Conservation (phyloP, 2,113 vertebrate species). For the Forbesichthys agassizii region DNA sequence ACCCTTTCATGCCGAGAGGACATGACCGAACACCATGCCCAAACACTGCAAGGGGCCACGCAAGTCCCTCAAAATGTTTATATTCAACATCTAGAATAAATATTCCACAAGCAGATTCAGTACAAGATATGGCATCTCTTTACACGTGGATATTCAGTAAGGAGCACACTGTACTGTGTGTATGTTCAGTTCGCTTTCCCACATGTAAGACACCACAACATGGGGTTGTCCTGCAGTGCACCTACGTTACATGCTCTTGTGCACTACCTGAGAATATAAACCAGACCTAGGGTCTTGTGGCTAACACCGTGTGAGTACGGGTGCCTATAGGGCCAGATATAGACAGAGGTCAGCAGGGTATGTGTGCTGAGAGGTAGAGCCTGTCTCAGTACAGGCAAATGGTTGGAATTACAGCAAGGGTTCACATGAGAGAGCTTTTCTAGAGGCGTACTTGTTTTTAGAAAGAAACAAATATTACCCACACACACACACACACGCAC, state of each 20-base stretch:
- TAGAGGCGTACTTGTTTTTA: no score
- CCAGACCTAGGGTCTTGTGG: constrained; percentile 8
- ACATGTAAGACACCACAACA: constrained; percentile 21
- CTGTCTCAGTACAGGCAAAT: not conserved
- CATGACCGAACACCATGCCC: not conserved
- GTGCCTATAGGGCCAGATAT: constrained; percentile 5
- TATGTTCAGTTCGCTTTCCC: constrained; percentile 48
- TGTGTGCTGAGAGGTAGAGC: not conserved
- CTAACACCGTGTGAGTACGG: constrained; percentile 26
- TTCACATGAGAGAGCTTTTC: not conserved
- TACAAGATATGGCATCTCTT: not conserved
- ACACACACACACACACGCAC: no score
- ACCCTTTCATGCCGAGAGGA: no score
- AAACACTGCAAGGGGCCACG: not conserved
- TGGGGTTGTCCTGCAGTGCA: constrained; percentile 16
- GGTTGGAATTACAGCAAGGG: not conserved
- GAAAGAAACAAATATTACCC: no score
- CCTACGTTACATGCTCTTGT: constrained; percentile 10
- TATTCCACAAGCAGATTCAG: not conserved
- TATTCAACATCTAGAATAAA: no score
- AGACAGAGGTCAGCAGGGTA: constrained; percentile 29
- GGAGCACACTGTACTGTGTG: constrained; percentile 15
- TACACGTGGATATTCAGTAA: constrained; percentile 19
- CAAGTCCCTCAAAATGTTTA: no score
- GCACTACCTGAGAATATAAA: constrained; percentile 44